Percentiles rank a stretch among this genome's conserved stretches.
Conservation (phyloP, 2,888 invertebrate species). For the Lasioglossum vierecki region DNA sequence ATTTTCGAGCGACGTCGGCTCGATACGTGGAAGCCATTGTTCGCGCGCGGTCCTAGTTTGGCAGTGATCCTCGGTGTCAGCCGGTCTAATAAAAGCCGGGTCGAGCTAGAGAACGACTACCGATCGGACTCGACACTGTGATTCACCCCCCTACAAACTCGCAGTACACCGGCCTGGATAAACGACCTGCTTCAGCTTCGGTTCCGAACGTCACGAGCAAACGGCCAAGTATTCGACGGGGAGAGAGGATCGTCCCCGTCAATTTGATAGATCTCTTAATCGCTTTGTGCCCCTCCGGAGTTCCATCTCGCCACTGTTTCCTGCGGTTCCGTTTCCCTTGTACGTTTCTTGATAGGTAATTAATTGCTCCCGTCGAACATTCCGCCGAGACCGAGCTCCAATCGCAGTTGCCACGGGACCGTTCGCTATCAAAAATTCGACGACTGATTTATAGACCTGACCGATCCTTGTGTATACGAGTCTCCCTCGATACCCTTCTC, state of each 20-base stretch:
- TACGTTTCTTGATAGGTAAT: slow-evolving; percentile 11
- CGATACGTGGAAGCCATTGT: slow-evolving; percentile 77
- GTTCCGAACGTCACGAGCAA: slow-evolving; percentile 16
- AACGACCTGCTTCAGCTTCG: slow-evolving; percentile 41
- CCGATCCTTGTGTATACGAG: not conserved
- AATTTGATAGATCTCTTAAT: slow-evolving; percentile 42
- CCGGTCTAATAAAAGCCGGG: slow-evolving; percentile 75
- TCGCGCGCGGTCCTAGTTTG: slow-evolving; percentile 77
- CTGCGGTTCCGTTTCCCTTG: not conserved
- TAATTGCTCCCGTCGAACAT: slow-evolving; percentile 26
- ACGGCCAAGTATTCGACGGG: slow-evolving; percentile 8
- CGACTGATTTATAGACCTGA: not conserved
- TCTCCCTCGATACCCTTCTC: not conserved
- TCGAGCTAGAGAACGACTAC: slow-evolving; percentile 68
- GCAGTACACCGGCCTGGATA: slow-evolving; percentile 48
- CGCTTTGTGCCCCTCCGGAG: slow-evolving; percentile 2
- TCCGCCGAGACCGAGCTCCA: not conserved
- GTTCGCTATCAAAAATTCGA: not conserved
- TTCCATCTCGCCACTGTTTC: slow-evolving; percentile 26
- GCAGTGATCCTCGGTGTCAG: slow-evolving; percentile 77
- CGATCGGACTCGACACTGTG: slow-evolving; percentile 64
- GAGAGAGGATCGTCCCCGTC: slow-evolving; percentile 25
- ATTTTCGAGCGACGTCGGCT: slow-evolving; percentile 69
- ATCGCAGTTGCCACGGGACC: not conserved
- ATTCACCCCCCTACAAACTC: slow-evolving; percentile 56